phyloP scores from a whole-genome alignment of 1,140 invertebrate genomes.

The Geopemphigus sp. region DNA sequence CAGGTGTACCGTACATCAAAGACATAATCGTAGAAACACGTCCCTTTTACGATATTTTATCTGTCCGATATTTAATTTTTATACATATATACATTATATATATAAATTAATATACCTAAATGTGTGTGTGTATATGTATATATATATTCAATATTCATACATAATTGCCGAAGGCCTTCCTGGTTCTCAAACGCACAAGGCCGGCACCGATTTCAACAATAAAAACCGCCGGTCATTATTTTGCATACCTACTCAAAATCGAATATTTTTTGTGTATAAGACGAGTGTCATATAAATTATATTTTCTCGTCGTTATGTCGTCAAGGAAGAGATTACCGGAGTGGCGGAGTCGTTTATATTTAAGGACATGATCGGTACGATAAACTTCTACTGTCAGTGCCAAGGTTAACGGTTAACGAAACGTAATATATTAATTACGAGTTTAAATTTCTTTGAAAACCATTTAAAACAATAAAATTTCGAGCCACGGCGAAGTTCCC shows the following conservation, averaged over 20 bases:
- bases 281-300: not conserved
- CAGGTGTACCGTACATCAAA: slow-evolving; percentile 2
- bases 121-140: not conserved
- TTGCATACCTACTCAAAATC: slow-evolving; percentile 20
- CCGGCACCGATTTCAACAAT: slow-evolving; percentile 5
- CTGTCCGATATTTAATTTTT: not conserved
- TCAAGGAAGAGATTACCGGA: slow-evolving; percentile 32
- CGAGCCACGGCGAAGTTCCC: not conserved
- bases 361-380: slow-evolving; percentile 18
- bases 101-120: not conserved
- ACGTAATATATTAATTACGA: slow-evolving; percentile 25
- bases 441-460: not conserved
- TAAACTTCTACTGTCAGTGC: slow-evolving; percentile 33
- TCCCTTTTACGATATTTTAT: not conserved
- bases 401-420: slow-evolving; percentile 35
- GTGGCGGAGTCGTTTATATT: slow-evolving; percentile 8
- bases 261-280: not conserved
- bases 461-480: not conserved
- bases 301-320: slow-evolving; percentile 32
- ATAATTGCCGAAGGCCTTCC: slow-evolving; percentile 39
- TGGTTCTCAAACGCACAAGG: slow-evolving; percentile 41
- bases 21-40: not conserved
- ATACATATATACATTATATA: not conserved
- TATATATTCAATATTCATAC: not conserved
- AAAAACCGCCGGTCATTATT: slow-evolving; percentile 32